Percentiles rank a stretch among this genome's conserved stretches.
These are phyloP conservation scores for Abscondita cerata DNA, from an alignment of 2,888 invertebrate species.

Conservation along the genomic window DNA sequence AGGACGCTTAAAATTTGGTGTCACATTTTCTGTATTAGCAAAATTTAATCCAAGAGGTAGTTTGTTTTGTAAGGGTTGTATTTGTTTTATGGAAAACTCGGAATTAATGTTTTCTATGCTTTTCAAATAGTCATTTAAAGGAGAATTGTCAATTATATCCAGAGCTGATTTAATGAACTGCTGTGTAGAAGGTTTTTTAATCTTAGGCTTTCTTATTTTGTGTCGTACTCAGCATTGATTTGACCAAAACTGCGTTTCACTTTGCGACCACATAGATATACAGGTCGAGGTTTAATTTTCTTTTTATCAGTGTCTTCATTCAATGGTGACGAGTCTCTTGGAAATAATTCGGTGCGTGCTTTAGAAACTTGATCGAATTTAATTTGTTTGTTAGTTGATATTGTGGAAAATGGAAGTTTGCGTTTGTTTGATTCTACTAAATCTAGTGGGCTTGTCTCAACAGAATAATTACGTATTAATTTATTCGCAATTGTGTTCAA, in stretches of 20 bases:
- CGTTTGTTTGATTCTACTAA: conserved; percentile 30
- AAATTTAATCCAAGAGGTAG: not conserved
- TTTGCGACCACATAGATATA: conserved; percentile 51
- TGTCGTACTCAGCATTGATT: conserved; percentile 74
- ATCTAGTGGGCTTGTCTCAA: conserved; percentile 41
- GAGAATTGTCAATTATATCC: conserved; percentile 49
- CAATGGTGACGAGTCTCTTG: conserved; percentile 8
- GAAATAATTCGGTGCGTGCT: conserved; percentile 55
- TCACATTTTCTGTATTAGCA: not conserved
- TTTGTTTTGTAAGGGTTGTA: not conserved
- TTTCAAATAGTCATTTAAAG: conserved; percentile 44
- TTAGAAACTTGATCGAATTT: conserved; percentile 50
- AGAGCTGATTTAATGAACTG: conserved; percentile 47
- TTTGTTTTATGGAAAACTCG: conserved; percentile 13
- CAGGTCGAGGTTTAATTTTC: conserved; percentile 25
- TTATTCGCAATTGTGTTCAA: conserved; percentile 48
- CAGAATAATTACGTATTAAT: conserved; percentile 50
- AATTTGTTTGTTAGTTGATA: conserved; percentile 26
- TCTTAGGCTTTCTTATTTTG: conserved; percentile 68
- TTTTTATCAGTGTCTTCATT: conserved; percentile 17
- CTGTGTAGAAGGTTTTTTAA: conserved; percentile 49
- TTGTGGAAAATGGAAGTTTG: conserved; percentile 35
- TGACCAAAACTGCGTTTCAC: conserved; percentile 60
- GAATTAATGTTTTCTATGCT: conserved; percentile 37
- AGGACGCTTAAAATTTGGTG: conserved; percentile 16